Percentiles rank a stretch among this genome's conserved stretches.
Evolutionary conservation across 1,140 invertebrate genomes (phyloP).

Genomic region (Chelonus insularis): DNA sequence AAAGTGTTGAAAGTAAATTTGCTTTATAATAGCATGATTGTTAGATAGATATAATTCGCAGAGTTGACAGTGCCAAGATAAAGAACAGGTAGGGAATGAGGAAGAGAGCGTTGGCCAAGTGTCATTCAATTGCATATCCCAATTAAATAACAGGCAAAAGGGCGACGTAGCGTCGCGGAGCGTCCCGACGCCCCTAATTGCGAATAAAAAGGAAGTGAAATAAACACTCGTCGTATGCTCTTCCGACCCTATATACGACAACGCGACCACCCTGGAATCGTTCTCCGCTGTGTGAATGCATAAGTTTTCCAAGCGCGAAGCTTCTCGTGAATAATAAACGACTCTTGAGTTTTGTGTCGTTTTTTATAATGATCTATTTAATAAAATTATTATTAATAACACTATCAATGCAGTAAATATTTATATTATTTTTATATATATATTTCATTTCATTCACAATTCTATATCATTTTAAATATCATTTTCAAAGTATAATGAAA

Average conservation of each 20-base stretch:
- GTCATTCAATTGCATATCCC: conserved; percentile 61
- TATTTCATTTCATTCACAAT: too few species aligned
- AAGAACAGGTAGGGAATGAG: conserved; percentile 21
- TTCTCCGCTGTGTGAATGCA: neutral
- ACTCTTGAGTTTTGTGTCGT: too few species aligned
- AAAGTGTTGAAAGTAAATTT: neutral
- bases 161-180: conserved; percentile 58
- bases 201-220: conserved; percentile 47
- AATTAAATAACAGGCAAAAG: conserved; percentile 63
- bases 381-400: too few species aligned
- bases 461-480: too few species aligned
- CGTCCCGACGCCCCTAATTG: conserved; percentile 57
- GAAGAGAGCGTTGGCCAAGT: conserved; percentile 48
- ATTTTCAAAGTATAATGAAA: too few species aligned
- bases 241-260: conserved; percentile 20
- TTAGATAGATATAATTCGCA: conserved; percentile 27
- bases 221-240: conserved; percentile 38
- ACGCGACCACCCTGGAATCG: conserved; percentile 19
- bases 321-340: too few species aligned
- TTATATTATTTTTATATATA: too few species aligned
- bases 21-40: conserved; percentile 43
- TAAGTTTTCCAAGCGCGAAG: too few species aligned
- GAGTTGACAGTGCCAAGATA: conserved; percentile 2
- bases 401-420: too few species aligned
- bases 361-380: too few species aligned